phyloP scores from a whole-genome alignment of 2,888 invertebrate species.

The Yponomeuta evonymella region DNA sequence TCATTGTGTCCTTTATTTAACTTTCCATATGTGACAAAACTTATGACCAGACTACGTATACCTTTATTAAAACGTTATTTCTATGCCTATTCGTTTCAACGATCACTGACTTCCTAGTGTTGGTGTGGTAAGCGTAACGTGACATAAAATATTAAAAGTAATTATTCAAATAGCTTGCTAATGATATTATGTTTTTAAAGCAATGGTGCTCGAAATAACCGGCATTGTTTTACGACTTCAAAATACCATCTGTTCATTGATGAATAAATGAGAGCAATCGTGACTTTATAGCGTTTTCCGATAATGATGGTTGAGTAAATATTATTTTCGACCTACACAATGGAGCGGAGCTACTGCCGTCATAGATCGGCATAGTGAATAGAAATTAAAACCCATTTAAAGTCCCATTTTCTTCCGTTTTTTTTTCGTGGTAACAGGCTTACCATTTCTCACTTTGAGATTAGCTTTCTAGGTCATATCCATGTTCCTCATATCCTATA shows the following conservation, averaged over 20 bases:
- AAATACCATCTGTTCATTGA: neutral
- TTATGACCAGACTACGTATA: too few relatives aligned
- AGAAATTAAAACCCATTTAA: neutral
- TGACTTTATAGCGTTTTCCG: neutral
- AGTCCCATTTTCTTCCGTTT: neutral
- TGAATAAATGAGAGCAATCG: neutral
- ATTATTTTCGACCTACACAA: neutral
- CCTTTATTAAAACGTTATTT: too few relatives aligned
- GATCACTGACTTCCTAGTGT: too few relatives aligned
- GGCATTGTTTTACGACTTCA: neutral
- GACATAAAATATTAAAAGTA: neutral
- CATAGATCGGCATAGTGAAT: neutral
- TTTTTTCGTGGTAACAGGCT: too few relatives aligned
- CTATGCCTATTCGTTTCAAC: too few relatives aligned
- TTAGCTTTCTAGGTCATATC: too few relatives aligned
- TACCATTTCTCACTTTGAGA: too few relatives aligned
- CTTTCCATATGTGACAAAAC: too few relatives aligned
- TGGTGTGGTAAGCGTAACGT: neutral
- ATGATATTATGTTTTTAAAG: neutral
- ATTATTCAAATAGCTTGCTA: neutral
- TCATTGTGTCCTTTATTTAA: too few relatives aligned
- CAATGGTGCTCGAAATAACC: neutral
- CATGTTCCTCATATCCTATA: too few relatives aligned
- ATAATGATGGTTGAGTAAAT: neutral
- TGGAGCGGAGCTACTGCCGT: neutral